Base-by-base conservation (phyloP, 2,797 vertebrate genomes). In the Triplophysa bombifrons region DNA sequence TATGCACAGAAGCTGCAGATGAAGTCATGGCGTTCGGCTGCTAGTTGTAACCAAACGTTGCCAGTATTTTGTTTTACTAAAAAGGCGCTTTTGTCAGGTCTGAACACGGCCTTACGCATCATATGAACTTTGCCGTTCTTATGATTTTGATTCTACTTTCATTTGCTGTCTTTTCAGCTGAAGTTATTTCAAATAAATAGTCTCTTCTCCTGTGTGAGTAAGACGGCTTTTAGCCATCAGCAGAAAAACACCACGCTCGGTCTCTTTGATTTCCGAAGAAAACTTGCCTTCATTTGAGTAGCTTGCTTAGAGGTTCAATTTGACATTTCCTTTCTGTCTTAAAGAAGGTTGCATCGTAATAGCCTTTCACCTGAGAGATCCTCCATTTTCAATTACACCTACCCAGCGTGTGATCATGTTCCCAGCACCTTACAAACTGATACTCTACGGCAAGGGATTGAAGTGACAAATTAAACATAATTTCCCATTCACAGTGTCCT, bases 331-430 rank as follows among this genome's bases (percentile, higher is more conserved):
- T 61, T 67, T 80, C 78, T 51, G 65, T 80, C 70, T 80, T 25
- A 80, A 80, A 66, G 78, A 73, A 20, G 38, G 78, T 58, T 73
- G 72, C 78, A 50, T 67, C 9, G 51, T 80, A 80, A 80, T 80
- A 67, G 78, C 70, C 73, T 63, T 67, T 51, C n/a, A 8, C 72
- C 70, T 80, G 65, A 67, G 38, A 80, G 78, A 7, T 50, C 70
- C 61, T 73, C 51, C 61, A 80, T 80, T 80, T 73, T 80, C 78
- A 80, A 80, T 80, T 80, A 80, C 78, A 73, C 63, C 70, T 48
- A 72, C 50, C 70, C 78, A 80, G 70, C 70, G 10, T 80, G 78
- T 80, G 70, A 80, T 73, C 78, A 73, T 80, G 70, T 80, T 80
- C 67, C 63, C 66, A 73, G 60, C 70, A 80, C 51, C 70, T 73